Conservation (phyloP, 2,797 vertebrate genomes). For the Urophycis tenuis region DNA sequence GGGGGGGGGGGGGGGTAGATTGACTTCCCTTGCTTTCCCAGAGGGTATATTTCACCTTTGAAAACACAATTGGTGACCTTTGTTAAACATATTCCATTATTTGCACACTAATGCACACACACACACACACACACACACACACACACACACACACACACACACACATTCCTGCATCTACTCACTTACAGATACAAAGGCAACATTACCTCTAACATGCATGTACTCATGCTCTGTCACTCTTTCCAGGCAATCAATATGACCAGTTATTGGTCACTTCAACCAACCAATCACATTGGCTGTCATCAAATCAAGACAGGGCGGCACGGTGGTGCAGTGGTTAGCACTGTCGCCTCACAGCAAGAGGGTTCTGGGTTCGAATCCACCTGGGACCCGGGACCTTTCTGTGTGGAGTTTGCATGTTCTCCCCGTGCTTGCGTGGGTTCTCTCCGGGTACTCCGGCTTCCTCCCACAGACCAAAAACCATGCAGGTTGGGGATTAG, state of each 20-base stretch:
- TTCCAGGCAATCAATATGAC: conserved; percentile 17
- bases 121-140: conserved; percentile 18
- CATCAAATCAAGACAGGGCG: conserved; percentile 24
- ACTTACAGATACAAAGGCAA: conserved; percentile 7
- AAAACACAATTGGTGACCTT: conserved; percentile 44
- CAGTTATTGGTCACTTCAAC: conserved; percentile 29
- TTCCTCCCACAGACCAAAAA: too few species aligned
- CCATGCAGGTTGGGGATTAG: too few species aligned
- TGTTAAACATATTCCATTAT: conserved; percentile 57
- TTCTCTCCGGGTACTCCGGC: too few species aligned
- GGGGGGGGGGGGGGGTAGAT: conserved; percentile 8
- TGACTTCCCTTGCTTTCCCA: conserved; percentile 8
- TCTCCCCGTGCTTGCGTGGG: too few species aligned
- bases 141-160: conserved; percentile 19
- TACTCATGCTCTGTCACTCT: conserved; percentile 14
- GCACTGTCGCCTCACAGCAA: too few species aligned
- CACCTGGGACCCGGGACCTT: too few species aligned
- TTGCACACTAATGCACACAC: conserved; percentile 23
- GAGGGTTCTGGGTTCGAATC: too few species aligned
- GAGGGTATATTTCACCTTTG: conserved; percentile 42
- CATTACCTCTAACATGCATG: not conserved
- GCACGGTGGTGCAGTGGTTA: too few species aligned
- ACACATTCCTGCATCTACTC: conserved; percentile 10
- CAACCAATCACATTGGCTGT: conserved; percentile 29
- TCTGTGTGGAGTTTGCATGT: too few species aligned